Evolutionary conservation across 2,797 vertebrate genomes (phyloP), one percentile per base, ranked within the genome.

Genomic region (Arrhamphus sclerolepis): DNA sequence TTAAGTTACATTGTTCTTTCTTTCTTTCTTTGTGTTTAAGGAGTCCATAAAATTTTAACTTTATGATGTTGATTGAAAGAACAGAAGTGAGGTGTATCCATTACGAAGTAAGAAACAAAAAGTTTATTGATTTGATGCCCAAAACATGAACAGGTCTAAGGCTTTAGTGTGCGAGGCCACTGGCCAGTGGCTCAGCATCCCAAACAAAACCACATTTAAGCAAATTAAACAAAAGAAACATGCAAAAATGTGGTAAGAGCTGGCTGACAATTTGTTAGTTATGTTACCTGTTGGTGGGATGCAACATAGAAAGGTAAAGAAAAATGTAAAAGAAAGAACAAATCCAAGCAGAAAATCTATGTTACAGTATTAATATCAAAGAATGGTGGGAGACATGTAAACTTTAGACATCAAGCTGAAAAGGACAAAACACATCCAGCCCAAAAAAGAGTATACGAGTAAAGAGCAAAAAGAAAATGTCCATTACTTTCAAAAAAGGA

Each of bases 401-500:
- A 92, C 85, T 82, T 85, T 92, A 96, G 94, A 98, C 95, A 96
- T 95, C 95, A 97, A 96, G 96, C 89, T 94, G 84, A 96, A 96
- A 96, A 95, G 81, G 96, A 98, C 96, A 96, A 98, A 97, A 97
- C 96, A 98, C 95, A 98, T 95, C 95, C 90, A 93, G 91, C 90
- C 89, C 75, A 89, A 91, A 90, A 96, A 98, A 95, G 75, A 81
- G 75, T 85, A 85, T 94, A 93, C 93, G 93, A 95, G 96, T 90
- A 86, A 92, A 94, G 94, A 95, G 96, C 88, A 90, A 93, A 93
- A 92, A 93, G 77, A 94, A 95, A 95, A 93, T 95, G 93, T 96
- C 86, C 89, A 88, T 95, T 91, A 92, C 89, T 89, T 83, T 92
- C 93, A 96, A 97, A 97, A 96, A 94, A 95, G 94, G 94, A 96